These are phyloP conservation scores for Emys orbicularis DNA, from an alignment of 2,797 vertebrate species.

Conservation along the genomic window DNA sequence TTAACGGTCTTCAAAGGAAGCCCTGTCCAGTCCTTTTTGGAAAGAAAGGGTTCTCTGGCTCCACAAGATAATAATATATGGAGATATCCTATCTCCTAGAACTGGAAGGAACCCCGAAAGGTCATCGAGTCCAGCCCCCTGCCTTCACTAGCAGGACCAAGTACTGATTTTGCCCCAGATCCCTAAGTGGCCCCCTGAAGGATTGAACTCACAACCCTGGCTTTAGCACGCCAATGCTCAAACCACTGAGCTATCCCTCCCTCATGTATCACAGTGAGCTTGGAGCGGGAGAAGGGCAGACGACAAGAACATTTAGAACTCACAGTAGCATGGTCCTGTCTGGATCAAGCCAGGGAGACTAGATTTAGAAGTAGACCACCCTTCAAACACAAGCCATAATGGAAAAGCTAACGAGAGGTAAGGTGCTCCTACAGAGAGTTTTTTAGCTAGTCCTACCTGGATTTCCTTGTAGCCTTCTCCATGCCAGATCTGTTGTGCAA, in stretches of 20 bases:
- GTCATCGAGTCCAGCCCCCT: no score
- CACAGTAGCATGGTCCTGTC: neutral
- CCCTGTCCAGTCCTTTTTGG: neutral
- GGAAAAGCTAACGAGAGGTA: neutral
- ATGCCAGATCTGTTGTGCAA: conserved; percentile 56
- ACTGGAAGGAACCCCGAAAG: no score
- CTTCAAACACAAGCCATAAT: neutral
- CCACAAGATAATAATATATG: neutral
- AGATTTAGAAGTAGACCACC: neutral
- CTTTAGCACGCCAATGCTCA: no score
- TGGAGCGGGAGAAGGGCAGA: neutral
- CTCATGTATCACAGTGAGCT: neutral
- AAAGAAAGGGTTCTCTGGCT: neutral
- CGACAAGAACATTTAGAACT: neutral
- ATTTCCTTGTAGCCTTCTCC: conserved; percentile 75
- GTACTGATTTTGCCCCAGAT: no score
- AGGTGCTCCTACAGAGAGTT: neutral
- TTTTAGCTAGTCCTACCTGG: conserved; percentile 79
- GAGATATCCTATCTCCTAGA: no score
- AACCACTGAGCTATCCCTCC: no score
- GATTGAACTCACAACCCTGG: no score
- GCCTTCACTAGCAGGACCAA: no score
- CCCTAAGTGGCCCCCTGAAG: no score
- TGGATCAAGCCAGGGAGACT: neutral
- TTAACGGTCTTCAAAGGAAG: neutral